These are phyloP conservation scores for Silurus glanis DNA, from an alignment of 2,113 vertebrate genomes.

Conservation along the genomic window DNA sequence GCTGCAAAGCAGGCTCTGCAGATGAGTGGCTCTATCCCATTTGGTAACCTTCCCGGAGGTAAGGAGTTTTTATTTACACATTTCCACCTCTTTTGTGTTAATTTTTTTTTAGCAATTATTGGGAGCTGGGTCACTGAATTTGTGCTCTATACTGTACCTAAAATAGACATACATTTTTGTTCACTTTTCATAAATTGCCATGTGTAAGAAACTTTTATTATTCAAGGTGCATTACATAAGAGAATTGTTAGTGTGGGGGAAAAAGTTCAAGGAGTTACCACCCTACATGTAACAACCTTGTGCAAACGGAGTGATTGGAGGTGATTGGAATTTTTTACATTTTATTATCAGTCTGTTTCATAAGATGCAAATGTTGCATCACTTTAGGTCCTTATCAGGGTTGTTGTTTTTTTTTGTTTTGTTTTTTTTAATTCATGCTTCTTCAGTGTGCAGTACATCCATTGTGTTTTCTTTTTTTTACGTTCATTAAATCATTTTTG, in stretches of 20 bases:
- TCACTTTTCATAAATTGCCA: background rate
- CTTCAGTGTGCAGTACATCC: background rate
- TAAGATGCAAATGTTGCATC: background rate
- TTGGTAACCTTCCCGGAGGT: conserved; percentile 82
- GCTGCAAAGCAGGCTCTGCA: conserved; percentile 96
- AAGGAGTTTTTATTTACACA: conserved; percentile 44
- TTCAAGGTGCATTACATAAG: background rate
- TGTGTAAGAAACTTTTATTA: background rate
- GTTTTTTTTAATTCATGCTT: background rate
- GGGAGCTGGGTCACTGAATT: background rate
- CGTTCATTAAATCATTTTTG: too few relatives aligned
- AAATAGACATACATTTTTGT: background rate
- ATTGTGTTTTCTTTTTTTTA: background rate
- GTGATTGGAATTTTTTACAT: background rate
- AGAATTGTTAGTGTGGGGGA: background rate
- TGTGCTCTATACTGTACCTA: background rate
- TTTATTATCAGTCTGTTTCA: background rate
- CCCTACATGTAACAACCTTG: background rate
- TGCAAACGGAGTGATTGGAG: background rate
- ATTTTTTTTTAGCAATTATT: background rate
- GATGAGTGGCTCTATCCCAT: conserved; percentile 92
- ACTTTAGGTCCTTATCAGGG: background rate
- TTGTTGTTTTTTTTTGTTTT: background rate
- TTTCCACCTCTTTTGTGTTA: too few relatives aligned
- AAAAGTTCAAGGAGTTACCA: background rate